phyloP scores from a whole-genome alignment of 2,797 vertebrate species.

The Danio jaintianensis region DNA sequence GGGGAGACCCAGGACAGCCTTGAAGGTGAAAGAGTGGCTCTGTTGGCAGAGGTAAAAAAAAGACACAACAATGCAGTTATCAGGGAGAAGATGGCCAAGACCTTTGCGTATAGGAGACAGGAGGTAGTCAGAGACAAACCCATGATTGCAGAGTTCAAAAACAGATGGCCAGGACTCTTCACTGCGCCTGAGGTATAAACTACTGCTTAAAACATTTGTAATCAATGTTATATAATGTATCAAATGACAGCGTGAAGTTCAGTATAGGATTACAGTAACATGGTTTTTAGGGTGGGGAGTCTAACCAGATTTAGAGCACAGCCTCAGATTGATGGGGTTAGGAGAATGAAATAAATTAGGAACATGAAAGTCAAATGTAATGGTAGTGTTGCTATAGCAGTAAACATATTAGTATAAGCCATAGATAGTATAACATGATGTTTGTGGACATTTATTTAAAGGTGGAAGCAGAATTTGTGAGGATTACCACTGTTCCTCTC shows the following conservation, averaged over 20 bases:
- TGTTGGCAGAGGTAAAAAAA: constrained; percentile 34
- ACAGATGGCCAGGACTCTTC: constrained; percentile 48
- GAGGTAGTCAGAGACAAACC: constrained; percentile 30
- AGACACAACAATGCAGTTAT: constrained; percentile 25
- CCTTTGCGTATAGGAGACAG: constrained; percentile 37
- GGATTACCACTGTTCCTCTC: constrained; percentile 40
- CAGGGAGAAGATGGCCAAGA: constrained; percentile 44
- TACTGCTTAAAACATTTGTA: constrained; percentile 1
- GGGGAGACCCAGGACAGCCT: constrained; percentile 26
- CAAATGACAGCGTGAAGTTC: background rate
- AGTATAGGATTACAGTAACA: background rate
- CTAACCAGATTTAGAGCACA: too few relatives aligned
- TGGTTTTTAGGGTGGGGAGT: too few relatives aligned
- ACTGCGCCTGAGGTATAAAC: constrained; percentile 27
- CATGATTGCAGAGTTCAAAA: constrained; percentile 38
- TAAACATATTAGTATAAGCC: background rate
- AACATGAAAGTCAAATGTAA: too few relatives aligned
- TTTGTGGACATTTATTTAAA: constrained; percentile 38
- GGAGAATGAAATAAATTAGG: too few relatives aligned
- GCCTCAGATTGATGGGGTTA: too few relatives aligned
- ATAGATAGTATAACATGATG: constrained; percentile 6
- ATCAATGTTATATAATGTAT: constrained; percentile 16
- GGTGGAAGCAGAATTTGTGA: constrained; percentile 42
- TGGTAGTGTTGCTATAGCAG: too few relatives aligned
- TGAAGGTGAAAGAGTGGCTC: constrained; percentile 14